These are phyloP conservation scores for Gymnopithys bicolor DNA, from an alignment of 2,797 vertebrate genomes.

Conservation along the genomic window DNA sequence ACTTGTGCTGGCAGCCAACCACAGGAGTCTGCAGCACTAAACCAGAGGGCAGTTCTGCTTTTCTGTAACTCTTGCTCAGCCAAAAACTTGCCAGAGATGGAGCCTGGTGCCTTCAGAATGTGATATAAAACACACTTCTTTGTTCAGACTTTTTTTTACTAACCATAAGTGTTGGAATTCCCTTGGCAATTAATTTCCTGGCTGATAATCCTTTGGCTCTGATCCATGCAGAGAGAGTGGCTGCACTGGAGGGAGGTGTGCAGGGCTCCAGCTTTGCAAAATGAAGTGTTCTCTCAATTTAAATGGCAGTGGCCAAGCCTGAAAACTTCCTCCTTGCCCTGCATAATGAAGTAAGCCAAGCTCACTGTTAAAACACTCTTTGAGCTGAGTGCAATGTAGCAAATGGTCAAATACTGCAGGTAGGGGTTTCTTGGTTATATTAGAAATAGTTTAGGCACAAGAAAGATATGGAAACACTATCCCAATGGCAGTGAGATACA, in stretches of 20 bases:
- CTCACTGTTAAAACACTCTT: neutral
- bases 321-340: neutral
- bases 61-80: neutral
- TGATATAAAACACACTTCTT: neutral
- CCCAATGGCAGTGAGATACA: neutral
- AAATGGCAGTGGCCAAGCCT: neutral
- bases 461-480: neutral
- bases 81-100: neutral
- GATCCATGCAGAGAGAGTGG: neutral
- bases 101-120: neutral
- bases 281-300: neutral
- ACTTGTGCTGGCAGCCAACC: neutral
- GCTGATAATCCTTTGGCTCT: slow-evolving; percentile 46
- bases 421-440: neutral
- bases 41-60: neutral
- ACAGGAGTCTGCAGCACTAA: neutral
- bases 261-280: neutral
- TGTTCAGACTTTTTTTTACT: neutral
- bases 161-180: neutral
- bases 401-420: neutral
- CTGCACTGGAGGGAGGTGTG: neutral
- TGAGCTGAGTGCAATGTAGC: neutral
- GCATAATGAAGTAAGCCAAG: neutral
- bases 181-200: slow-evolving; percentile 59
- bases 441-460: neutral